Evolutionary conservation across 2,113 vertebrate species (phyloP), one percentile per base, ranked within the genome.

Genomic region (Orthonyx spaldingii): DNA sequence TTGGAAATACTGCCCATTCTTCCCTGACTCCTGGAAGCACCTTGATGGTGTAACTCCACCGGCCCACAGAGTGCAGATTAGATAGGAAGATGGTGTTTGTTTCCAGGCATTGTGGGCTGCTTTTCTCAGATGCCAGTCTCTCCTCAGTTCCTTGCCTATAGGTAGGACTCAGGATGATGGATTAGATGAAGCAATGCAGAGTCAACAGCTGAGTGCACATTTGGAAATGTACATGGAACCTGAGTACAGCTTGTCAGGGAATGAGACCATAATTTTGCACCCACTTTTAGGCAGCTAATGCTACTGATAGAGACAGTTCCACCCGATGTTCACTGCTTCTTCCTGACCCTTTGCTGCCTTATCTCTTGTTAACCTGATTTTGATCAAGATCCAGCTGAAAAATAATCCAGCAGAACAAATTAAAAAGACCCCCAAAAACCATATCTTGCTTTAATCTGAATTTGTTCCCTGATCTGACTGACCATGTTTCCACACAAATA

Each of bases 341-440:
- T 89, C 18, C 55, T 81, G 65, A 49, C 15, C 28, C 41, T 87
- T 72, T 59, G 27, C 76, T 79, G 41, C 57, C 30, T 79, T 63
- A 27, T 47, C 19, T 74, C 39, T 68, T 76, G 10, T 79, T 56
- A 88, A 57, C n/a, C 50, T 74, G 46, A 65, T 80, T 80, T 37
- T 69, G 41, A 60, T 72, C 1, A 1, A 88, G 37, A 80, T 76
- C 16, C 46, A 86, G 41, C 27, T 81, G 59, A 84, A 93, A 65
- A 93, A 52, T 56, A 80, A 77, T 32, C 11, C 59, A 84, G 61
- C 10, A 76, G 35, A 91, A 65, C 11, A 83, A 80, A 53, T 11
- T 35, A 39, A 47, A 15, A 49, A n/a, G 6, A 13, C 2, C 0
- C 2, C 1, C 7, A 1, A 60, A 75, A 44, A 37, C 1, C 0